Evolutionary conservation across 2,888 invertebrate species (phyloP), one percentile per base, ranked within the genome.

Genomic region (Cenopis cana): DNA sequence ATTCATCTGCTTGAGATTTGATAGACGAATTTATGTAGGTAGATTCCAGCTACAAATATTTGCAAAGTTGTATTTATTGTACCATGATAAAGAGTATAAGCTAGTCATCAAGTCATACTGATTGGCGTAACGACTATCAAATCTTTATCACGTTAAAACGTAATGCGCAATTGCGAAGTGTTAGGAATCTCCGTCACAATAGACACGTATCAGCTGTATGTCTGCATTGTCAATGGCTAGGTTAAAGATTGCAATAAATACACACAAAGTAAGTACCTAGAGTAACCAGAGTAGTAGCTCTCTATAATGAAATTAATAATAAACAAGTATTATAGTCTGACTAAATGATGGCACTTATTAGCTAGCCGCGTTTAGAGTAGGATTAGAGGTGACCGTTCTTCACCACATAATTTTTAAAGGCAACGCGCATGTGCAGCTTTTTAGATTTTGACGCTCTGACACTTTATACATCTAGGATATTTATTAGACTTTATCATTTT

Each of bases 121-220:
- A 69, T 69, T 69, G 64, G 69, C 52, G 41, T 41, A 52, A 18
- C 41, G 29, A 57, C 33, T 29, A 69, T 69, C 69, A 65, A 69
- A 69, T 65, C 59, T 17, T 17, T 57, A 57, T 69, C 62, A 50
- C 36, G 50, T 62, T 50, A 38, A 55, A 69, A 57, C 41, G 36
- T 64, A 57, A 64, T 65, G 69, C 69, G 69, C 57, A 69, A 59
- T 69, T 52, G 50, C 59, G 24, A 38, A 29, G 8, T 24, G n/a
- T n/a, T n/a, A n/a, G 50, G 59, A 59, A 71, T 71, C 64, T 62
- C 5, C 49, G 38, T 36, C 50, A 52, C 64, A 50, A 69, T 69
- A 69, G 36, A 29, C 49, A 57, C 49, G 69, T 50, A 62, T 62
- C 56, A 52, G 55, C 50, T 24, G 33, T 17, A 54, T 8, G n/a